These are phyloP conservation scores for Hystrix brachyura DNA, from an alignment of 2,113 vertebrate species.

Conservation along the genomic window DNA sequence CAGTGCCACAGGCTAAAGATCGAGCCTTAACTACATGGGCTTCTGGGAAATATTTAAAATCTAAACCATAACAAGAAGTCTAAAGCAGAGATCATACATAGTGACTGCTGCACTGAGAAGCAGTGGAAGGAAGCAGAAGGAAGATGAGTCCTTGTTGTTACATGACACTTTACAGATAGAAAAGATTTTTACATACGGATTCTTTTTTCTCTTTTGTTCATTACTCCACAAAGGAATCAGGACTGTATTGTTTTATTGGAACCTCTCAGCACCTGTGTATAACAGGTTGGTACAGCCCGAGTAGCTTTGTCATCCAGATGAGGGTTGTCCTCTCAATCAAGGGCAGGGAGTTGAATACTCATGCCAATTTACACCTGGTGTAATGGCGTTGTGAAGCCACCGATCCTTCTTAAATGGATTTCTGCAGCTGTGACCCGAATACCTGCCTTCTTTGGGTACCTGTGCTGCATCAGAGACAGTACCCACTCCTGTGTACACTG, in stretches of 20 bases:
- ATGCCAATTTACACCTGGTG: not conserved
- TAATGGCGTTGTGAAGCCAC: not conserved
- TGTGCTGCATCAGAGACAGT: not conserved
- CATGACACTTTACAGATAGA: not conserved
- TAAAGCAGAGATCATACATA: not conserved
- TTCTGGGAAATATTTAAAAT: not conserved
- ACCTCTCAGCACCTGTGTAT: not conserved
- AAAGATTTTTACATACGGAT: not conserved
- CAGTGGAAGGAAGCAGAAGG: not conserved
- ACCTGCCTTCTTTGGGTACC: not conserved
- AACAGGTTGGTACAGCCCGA: not conserved
- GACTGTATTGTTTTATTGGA: not conserved
- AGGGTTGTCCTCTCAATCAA: not conserved
- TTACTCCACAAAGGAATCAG: not conserved
- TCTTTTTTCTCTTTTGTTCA: not conserved
- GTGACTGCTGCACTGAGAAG: not conserved
- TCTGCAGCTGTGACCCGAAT: not conserved
- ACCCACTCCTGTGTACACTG: not conserved
- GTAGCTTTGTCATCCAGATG: not conserved
- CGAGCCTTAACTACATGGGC: not conserved
- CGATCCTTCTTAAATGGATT: conserved; percentile 16
- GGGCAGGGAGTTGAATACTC: not conserved
- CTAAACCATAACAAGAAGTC: not conserved
- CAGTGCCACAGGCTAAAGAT: not conserved
- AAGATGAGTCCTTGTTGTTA: not conserved